Conservation (phyloP, 2,888 invertebrate species). For the Saturnia japonica region DNA sequence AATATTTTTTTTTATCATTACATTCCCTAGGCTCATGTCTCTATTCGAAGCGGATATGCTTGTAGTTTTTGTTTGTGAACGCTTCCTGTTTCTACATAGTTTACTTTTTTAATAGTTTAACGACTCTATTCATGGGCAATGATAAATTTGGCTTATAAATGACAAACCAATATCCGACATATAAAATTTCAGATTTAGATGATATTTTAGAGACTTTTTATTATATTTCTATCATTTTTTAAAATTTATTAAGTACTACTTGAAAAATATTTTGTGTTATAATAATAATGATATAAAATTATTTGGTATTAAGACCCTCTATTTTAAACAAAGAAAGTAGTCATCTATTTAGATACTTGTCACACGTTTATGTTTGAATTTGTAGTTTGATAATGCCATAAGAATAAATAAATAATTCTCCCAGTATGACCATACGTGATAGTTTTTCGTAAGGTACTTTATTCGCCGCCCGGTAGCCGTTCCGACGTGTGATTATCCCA, state of each 20-base stretch:
- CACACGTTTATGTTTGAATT: constrained; percentile 26
- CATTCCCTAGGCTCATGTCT: constrained; percentile 62
- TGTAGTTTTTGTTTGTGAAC: constrained; percentile 63
- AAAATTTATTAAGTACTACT: not conserved
- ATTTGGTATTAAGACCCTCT: no score
- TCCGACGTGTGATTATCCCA: constrained; percentile 53
- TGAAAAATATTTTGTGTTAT: no score
- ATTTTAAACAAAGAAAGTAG: not conserved
- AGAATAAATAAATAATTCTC: constrained; percentile 47
- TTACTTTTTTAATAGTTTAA: constrained; percentile 69
- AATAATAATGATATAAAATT: no score
- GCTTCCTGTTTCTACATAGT: constrained; percentile 63
- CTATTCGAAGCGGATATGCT: constrained; percentile 67
- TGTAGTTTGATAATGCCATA: constrained; percentile 43
- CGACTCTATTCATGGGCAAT: constrained; percentile 48
- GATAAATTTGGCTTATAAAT: constrained; percentile 65
- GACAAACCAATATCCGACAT: not conserved
- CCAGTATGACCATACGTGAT: constrained; percentile 64
- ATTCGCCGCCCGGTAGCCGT: constrained; percentile 64
- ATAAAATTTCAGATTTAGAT: not conserved
- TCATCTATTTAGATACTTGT: constrained; percentile 11
- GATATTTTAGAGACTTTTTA: not conserved
- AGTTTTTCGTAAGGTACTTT: constrained; percentile 48
- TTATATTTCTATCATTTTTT: not conserved
- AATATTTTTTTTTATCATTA: constrained; percentile 57